Conservation (phyloP, 64 coral and sea anemone genomes). For the Acropora tenuis region DNA sequence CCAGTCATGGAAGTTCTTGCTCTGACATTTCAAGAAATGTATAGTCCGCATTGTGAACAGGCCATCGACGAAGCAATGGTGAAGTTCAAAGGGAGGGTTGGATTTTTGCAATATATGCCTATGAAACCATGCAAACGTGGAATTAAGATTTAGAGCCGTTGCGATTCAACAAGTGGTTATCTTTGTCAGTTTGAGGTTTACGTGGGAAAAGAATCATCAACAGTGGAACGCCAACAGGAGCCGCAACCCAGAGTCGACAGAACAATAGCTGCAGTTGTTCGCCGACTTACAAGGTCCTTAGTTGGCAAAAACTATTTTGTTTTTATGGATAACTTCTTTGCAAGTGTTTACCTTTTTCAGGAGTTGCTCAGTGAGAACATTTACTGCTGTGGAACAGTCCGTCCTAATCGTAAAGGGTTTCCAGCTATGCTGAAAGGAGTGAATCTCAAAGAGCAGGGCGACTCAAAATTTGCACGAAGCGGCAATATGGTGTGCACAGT, state of each 20-base stretch:
- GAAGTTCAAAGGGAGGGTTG: constrained; percentile 45
- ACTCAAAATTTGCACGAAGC: constrained; percentile 21
- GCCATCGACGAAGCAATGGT: constrained; percentile 60
- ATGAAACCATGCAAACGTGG: constrained; percentile 5
- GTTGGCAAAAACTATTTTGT: constrained; percentile 34
- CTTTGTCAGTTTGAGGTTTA: constrained; percentile 37
- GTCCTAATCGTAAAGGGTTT: constrained; percentile 33
- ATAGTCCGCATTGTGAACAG: constrained; percentile 29
- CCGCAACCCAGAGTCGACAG: too few species aligned
- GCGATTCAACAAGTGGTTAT: constrained; percentile 46
- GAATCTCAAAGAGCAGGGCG: too few species aligned
- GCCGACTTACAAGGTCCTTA: background rate
- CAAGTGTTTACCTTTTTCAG: constrained; percentile 39
- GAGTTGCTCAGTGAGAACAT: constrained; percentile 23
- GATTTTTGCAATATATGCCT: constrained; percentile 54
- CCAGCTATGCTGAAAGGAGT: constrained; percentile 45
- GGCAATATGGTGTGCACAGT: constrained; percentile 37
- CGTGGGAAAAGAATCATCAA: too few species aligned
- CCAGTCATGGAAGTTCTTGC: constrained; percentile 24
- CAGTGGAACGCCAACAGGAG: too few species aligned
- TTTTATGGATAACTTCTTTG: constrained; percentile 64
- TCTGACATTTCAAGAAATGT: constrained; percentile 29
- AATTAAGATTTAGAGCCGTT: background rate
- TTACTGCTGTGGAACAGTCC: constrained; percentile 56
- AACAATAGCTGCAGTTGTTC: background rate